Conservation (phyloP, 1,140 invertebrate genomes). For the Wiebesia pumilae region DNA sequence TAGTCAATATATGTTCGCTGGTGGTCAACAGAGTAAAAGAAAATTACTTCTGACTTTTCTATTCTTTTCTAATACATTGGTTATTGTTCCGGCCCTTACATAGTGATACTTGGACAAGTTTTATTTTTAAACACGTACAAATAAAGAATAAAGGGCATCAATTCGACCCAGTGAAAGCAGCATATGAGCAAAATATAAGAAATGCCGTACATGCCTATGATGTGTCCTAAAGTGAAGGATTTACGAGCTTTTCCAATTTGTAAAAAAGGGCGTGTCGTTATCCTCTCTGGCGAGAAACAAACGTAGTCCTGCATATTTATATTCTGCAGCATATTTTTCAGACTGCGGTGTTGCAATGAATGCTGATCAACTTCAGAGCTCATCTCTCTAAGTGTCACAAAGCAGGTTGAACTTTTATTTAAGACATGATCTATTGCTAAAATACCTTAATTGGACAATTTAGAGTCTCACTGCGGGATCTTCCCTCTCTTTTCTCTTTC, state of each 20-base stretch:
- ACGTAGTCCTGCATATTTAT: background rate
- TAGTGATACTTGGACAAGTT: constrained; percentile 60
- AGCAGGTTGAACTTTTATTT: constrained; percentile 67
- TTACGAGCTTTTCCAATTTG: constrained; percentile 64
- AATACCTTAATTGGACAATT: constrained; percentile 70
- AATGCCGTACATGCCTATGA: constrained; percentile 61
- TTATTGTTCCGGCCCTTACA: background rate
- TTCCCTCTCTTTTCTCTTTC: constrained; percentile 49
- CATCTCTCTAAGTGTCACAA: background rate
- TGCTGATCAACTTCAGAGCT: constrained; percentile 60
- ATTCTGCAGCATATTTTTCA: constrained; percentile 20
- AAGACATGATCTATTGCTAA: constrained; percentile 73
- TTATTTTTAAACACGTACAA: constrained; percentile 68
- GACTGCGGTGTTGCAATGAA: constrained; percentile 51
- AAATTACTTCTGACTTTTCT: background rate
- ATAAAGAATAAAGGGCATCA: constrained; percentile 69
- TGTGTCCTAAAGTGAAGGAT: constrained; percentile 64
- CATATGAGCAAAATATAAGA: constrained; percentile 73
- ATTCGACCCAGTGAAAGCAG: constrained; percentile 71
- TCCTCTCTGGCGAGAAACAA: constrained; percentile 3
- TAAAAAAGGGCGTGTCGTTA: constrained; percentile 59
- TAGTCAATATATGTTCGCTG: too few species aligned
- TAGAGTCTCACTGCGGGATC: constrained; percentile 61
- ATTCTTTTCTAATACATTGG: background rate
- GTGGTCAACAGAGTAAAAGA: too few species aligned